Conservation (phyloP, 2,797 vertebrate species). For the Petrocephalus schoutedeni region DNA sequence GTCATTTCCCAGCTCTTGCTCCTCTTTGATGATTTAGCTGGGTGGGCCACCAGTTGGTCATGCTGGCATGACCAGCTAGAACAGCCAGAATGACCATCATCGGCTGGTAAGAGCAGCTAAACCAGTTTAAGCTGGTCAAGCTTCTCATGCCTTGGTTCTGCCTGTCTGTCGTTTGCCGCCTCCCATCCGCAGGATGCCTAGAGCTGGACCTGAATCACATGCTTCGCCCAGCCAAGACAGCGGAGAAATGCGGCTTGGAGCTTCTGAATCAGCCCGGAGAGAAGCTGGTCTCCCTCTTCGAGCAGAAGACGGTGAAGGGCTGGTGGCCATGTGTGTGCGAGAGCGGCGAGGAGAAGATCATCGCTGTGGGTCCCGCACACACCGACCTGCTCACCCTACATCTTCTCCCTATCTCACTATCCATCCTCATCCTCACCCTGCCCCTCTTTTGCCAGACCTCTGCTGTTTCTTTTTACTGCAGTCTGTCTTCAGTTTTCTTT, state of each 20-base stretch:
- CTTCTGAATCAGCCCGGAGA: constrained; percentile 58
- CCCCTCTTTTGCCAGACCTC: background rate
- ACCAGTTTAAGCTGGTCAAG: background rate
- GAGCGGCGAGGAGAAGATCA: constrained; percentile 56
- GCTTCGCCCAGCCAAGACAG: constrained; percentile 80
- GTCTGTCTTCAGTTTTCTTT: constrained; percentile 1
- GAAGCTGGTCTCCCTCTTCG: constrained; percentile 79
- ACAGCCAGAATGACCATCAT: no score
- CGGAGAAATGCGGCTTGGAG: constrained; percentile 77
- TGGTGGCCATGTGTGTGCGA: constrained; percentile 88
- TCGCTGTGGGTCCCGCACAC: constrained; percentile 68
- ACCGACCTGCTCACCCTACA: background rate
- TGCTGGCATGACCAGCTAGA: background rate
- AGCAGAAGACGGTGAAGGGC: constrained; percentile 87
- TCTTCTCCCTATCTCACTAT: background rate
- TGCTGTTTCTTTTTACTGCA: background rate
- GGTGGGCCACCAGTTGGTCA: background rate
- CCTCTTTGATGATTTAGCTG: background rate
- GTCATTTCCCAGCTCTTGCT: background rate
- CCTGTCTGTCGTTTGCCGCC: no score
- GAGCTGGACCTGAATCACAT: constrained; percentile 89
- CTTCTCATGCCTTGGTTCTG: constrained; percentile 10
- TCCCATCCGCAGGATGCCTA: constrained; percentile 67
- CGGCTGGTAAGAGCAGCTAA: no score
- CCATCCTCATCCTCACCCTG: background rate